Base-by-base conservation (phyloP, 2,113 vertebrate genomes). In the Ascaphus truei region DNA sequence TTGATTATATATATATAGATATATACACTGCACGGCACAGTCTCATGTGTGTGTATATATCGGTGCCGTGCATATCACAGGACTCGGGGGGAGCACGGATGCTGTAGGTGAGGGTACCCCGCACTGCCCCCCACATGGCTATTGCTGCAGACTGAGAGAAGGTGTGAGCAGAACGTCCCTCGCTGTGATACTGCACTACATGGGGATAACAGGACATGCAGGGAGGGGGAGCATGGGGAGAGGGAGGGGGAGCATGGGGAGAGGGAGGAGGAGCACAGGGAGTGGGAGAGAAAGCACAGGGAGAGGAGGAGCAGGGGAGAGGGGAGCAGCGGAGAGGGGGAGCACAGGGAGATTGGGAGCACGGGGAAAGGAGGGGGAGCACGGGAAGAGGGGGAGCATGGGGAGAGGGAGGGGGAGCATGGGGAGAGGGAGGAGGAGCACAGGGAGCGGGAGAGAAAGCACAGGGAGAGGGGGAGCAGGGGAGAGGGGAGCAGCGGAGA, bases 181-280 rank as follows among this genome's bases (percentile, higher is more conserved):
- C 48, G 36, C 71, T 75, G 65, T 78, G 76, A 75, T 73, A 68
- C 51, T 55, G 51, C 66, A 57, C 61, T 68, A 71, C 68, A 68
- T 39, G 48, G 66, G 55, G 43, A 43, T 61, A 62, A 30, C 61
- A 43, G 41, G 31, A 62, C 62, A 60, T 53, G 36, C 58, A 48
- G 58, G 67, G 61, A 63, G 67, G 47, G 26, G 48, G 56, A 31
- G 47, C n/a, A n/a, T n/a, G 3, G 5, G 20, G 41, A 52, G 25
- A 66, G 50, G 22, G n/a, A 15, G 37, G 50, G 55, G 25, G 45
- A n/a, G 16, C 60, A 41, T 25, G 3, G 45, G 25, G 52, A 52
- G 30, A 16, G 9, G 16, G 26, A 2, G 43, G n/a, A n/a, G n/a
- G 15, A 26, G 26, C 20, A 45, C 22, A 25, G 61, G 27, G 30